These are phyloP conservation scores for Umimayanthus chanpuru DNA, from an alignment of 92 coral and sea anemone genomes.

Conservation along the genomic window DNA sequence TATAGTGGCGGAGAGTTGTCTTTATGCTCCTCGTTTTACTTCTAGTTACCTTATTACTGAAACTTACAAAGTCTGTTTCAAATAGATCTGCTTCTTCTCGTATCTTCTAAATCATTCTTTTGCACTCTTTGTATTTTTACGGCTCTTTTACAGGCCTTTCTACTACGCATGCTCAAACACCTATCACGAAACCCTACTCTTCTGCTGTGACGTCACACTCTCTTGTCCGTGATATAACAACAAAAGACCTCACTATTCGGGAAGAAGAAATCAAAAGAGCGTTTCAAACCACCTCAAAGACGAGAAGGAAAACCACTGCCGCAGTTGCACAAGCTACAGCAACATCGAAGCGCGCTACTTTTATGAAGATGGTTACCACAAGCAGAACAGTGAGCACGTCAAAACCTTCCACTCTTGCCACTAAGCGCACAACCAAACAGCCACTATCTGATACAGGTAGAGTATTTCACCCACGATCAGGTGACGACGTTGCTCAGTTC, in stretches of 20 bases:
- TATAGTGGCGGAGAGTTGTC: neutral
- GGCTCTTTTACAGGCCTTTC: constrained; percentile 34
- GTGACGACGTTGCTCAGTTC: neutral
- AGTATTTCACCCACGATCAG: neutral
- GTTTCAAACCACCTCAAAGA: neutral
- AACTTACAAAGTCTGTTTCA: too few species aligned
- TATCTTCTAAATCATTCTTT: neutral
- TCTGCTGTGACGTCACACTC: neutral
- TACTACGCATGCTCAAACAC: constrained; percentile 14
- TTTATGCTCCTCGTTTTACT: neutral
- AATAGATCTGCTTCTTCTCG: neutral
- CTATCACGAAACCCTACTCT: constrained; percentile 7
- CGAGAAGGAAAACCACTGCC: neutral
- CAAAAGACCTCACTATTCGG: neutral
- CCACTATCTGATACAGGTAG: neutral
- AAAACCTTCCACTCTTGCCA: neutral
- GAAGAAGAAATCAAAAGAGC: neutral
- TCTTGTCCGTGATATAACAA: neutral
- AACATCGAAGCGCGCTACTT: neutral
- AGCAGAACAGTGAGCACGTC: neutral
- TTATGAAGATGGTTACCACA: neutral
- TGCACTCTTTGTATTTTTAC: neutral
- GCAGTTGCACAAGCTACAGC: neutral
- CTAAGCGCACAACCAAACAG: constrained; percentile 1
- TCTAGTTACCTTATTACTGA: neutral